These are phyloP conservation scores for Pogoniulus pusillus DNA, from an alignment of 2,797 vertebrate species.

Conservation along the genomic window DNA sequence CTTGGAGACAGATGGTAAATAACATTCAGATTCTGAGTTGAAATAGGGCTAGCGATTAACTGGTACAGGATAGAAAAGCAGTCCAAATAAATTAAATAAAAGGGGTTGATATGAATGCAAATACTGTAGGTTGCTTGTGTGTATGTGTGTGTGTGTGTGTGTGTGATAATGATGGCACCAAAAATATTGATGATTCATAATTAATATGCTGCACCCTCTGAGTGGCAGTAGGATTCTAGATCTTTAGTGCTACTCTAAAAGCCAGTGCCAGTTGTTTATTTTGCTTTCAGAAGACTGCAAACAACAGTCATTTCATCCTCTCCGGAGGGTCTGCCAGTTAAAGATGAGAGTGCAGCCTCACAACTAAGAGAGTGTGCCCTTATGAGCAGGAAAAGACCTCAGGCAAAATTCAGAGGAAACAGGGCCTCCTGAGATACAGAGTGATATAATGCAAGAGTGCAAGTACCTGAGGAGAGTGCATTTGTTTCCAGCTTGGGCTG, in stretches of 20 bases:
- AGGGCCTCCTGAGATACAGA: neutral
- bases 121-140: constrained; percentile 6
- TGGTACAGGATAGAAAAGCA: constrained; percentile 73
- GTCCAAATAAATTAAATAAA: constrained; percentile 77
- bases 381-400: neutral
- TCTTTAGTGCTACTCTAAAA: constrained; percentile 38
- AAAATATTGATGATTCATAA: constrained; percentile 71
- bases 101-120: constrained; percentile 64
- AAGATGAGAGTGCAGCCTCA: neutral
- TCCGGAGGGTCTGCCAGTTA: neutral
- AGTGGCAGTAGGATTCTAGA: constrained; percentile 50
- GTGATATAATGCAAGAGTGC: neutral
- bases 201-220: constrained; percentile 35
- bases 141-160: neutral
- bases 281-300: constrained; percentile 22
- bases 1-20: constrained; percentile 84
- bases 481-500: constrained; percentile 17
- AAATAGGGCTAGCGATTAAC: constrained; percentile 79
- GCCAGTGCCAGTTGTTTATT: constrained; percentile 49
- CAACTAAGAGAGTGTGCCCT: neutral
- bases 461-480: neutral
- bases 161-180: constrained; percentile 51
- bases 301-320: constrained; percentile 35
- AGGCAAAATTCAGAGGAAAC: neutral
- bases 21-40: constrained; percentile 81